Base-by-base conservation (phyloP, 2,113 vertebrate species). In the Dasyprocta punctata region DNA sequence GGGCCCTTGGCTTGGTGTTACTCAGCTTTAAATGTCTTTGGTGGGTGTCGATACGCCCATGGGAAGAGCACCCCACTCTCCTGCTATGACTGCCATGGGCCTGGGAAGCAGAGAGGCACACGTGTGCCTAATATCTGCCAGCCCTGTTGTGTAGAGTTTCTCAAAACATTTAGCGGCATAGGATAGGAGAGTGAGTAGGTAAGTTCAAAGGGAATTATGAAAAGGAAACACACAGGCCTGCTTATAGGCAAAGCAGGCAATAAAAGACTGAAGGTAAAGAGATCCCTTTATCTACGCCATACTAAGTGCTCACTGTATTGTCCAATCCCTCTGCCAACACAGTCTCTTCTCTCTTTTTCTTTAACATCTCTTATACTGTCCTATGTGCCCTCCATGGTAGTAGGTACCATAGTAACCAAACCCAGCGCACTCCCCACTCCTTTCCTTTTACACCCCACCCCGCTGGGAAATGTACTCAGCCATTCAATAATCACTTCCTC, bases 161-260 rank as follows among this genome's bases (percentile, higher is more conserved):
- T 88, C 33, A 88, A 65, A 49, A 91, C 65, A 67, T 88, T 95
- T 78, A 38, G 19, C 60, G n/a, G 44, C 44, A 56, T 87, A 93
- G 38, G 14, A 47, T 16, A n/a, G 41, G 75, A 60, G 71, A 67
- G 28, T 58, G 47, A 63, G 54, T 30, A 65, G 44, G 12, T 89
- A 56, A 89, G 58, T 88, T 61, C 69, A 22, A 89, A 58, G 56
- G 47, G 65, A 81, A 65, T 41, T 77, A 54, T 54, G 58, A 90
- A 81, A 44, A 71, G 47, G 28, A 87, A 38, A 13, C 11, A 75
- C 60, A 28, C 38, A 41, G 16, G 56, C 56, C 26, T 56, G 33
- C 56, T 80, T 61, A 19, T 4, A 67, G 71, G 61, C 61, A 71
- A 89, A 69, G 77, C 52, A 92, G 13, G 12, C 4, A 61, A 2